Conservation (phyloP, 2,797 vertebrate genomes). For the Ctenopoma multispine region DNA sequence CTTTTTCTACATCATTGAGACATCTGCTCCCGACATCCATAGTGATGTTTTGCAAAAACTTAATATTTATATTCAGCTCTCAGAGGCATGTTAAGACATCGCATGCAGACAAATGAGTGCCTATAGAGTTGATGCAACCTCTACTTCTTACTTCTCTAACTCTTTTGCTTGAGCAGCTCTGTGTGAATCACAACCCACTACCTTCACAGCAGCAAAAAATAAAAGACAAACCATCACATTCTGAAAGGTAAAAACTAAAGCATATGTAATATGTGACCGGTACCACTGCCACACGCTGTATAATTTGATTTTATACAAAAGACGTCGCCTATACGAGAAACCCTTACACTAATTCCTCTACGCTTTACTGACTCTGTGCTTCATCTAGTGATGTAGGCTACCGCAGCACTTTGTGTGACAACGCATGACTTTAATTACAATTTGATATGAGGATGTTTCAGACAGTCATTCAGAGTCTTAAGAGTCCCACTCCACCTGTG, state of each 20-base stretch:
- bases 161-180: constrained; percentile 41
- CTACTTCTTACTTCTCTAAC: constrained; percentile 57
- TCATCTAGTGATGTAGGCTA: constrained; percentile 63
- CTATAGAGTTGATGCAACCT: constrained; percentile 72
- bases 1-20: constrained; percentile 70
- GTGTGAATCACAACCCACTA: constrained; percentile 47
- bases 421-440: constrained; percentile 69
- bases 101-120: constrained; percentile 79
- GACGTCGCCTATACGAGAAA: constrained; percentile 36
- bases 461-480: constrained; percentile 48
- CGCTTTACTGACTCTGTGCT: constrained; percentile 65
- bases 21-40: constrained; percentile 37
- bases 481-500: constrained; percentile 63
- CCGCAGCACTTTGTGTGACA: constrained; percentile 67
- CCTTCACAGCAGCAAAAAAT: constrained; percentile 54
- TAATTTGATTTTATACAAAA: constrained; percentile 63
- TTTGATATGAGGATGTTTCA: constrained; percentile 60
- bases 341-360: constrained; percentile 38
- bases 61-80: constrained; percentile 46
- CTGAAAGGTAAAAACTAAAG: constrained; percentile 37
- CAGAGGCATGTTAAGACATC: constrained; percentile 72
- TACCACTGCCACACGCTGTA: constrained; percentile 72
- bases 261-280: constrained; percentile 56
- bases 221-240: constrained; percentile 8
- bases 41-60: constrained; percentile 38